Evolutionary conservation across 2,797 vertebrate species (phyloP), one percentile per base, ranked within the genome.

Genomic region (Manis pentadactyla): DNA sequence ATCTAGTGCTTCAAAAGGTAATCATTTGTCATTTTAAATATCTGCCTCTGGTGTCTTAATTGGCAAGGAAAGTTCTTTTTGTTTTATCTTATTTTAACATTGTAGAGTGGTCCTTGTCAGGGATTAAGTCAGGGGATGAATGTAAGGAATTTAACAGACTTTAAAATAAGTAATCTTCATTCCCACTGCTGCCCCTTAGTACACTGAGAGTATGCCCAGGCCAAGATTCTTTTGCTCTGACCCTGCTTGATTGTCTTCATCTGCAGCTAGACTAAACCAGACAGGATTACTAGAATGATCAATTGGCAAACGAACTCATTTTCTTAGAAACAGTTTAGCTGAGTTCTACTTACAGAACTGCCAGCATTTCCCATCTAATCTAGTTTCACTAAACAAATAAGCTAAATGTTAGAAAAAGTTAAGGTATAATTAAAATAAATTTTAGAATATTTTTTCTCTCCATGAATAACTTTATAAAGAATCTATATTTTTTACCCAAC

Each of bases 321-420:
- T 75, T 94, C 53, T 81, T 90, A 92, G 53, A 81, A 96, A 88
- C 29, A 88, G 57, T 49, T 94, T 94, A 95, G 37, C 37, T 90
- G 82, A 93, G 2, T 77, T 84, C 39, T 96, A 51, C 31, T 89
- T 92, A 71, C 17, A 90, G 25, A 94, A 78, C 23, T 88, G 55
- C 86, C 64, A 88, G 2, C 7, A 7, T 95, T 95, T 87, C 53
- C 93, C 34, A 66, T 86, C 21, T 39, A 90, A 77, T 87, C 84
- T 93, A 84, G 13, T 68, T 82, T 95, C 39, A 79, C 69, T 92
- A 74, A 73, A 92, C 17, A 93, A 87, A 71, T 93, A 84, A 42
- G 4, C 31, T 9, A 93, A 92, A 93, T 87, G 23, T 83, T 64
- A 75, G 49, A 93, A 79, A 73, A 87, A 87, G 42, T 59, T 42